These are phyloP conservation scores for Drosophila borborema DNA, from an alignment of 2,888 invertebrate species.

Conservation along the genomic window DNA sequence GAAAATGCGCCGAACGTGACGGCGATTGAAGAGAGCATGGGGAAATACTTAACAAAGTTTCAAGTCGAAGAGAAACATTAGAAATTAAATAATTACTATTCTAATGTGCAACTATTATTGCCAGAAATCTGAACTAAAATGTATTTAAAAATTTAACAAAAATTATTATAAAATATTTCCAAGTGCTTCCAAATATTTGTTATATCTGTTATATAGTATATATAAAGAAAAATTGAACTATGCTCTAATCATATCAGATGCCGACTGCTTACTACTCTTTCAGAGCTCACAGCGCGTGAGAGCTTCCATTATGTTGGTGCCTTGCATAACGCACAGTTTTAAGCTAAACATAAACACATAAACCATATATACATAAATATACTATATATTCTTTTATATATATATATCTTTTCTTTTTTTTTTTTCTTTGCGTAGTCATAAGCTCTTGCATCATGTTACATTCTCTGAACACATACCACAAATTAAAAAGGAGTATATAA, in stretches of 20 bases:
- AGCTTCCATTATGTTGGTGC: conserved; percentile 45
- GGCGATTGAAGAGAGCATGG: conserved; percentile 21
- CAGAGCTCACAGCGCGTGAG: conserved; percentile 15
- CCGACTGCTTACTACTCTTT: conserved; percentile 28
- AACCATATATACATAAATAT: conserved; percentile 32
- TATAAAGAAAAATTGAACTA: not conserved
- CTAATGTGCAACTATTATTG: not conserved
- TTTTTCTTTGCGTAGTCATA: conserved; percentile 37
- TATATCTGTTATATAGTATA: conserved; percentile 10
- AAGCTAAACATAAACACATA: conserved; percentile 40
- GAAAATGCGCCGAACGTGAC: conserved; percentile 73
- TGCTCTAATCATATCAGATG: conserved; percentile 12
- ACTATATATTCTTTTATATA: conserved; percentile 14
- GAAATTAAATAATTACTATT: not conserved
- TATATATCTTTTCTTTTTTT: conserved; percentile 24
- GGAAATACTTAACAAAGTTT: not conserved
- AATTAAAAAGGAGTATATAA: conserved; percentile 22
- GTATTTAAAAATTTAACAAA: not conserved
- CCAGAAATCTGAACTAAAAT: not conserved
- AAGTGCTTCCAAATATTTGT: not conserved
- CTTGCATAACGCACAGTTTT: conserved; percentile 42
- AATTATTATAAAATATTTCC: not conserved
- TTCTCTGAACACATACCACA: conserved; percentile 15
- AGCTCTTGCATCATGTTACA: conserved; percentile 34
- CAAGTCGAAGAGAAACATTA: not conserved